phyloP scores from a whole-genome alignment of 2,888 invertebrate genomes.

The Rhimphoctona megacephalus region DNA sequence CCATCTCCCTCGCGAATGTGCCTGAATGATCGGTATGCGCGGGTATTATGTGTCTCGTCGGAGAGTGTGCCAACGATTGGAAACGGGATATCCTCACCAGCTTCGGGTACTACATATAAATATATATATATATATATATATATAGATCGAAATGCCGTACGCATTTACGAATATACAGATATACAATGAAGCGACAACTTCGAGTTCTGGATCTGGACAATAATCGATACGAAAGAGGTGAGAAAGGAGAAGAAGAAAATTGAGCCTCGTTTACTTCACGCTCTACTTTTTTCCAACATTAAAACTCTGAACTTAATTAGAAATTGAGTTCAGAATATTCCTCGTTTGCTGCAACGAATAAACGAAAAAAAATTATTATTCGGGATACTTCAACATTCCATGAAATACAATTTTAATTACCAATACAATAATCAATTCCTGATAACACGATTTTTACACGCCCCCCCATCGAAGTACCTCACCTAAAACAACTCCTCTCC shows the following conservation, averaged over 20 bases:
- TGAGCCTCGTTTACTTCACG: not conserved
- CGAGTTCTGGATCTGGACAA: constrained; percentile 71
- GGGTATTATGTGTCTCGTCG: constrained; percentile 81
- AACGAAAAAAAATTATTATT: not conserved
- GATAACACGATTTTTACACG: not conserved
- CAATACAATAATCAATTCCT: not conserved
- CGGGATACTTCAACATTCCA: not conserved
- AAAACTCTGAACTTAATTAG: not conserved
- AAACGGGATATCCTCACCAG: constrained; percentile 81
- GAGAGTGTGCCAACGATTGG: constrained; percentile 69
- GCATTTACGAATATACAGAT: constrained; percentile 3
- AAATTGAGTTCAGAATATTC: not conserved
- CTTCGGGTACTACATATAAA: constrained; percentile 32
- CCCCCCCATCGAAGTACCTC: not conserved
- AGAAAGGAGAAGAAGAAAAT: constrained; percentile 2
- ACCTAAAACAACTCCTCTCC: not conserved
- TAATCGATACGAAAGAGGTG: constrained; percentile 78
- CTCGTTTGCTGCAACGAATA: not conserved
- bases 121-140: not conserved
- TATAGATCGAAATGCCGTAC: constrained; percentile 4
- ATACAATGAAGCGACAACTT: constrained; percentile 71
- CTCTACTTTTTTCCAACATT: not conserved
- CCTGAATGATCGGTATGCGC: constrained; percentile 79
- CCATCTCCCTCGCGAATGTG: constrained; percentile 58
- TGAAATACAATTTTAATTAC: not conserved